Evolutionary conservation across 2,888 invertebrate species (phyloP).

Genomic region (Aquatica leii): DNA sequence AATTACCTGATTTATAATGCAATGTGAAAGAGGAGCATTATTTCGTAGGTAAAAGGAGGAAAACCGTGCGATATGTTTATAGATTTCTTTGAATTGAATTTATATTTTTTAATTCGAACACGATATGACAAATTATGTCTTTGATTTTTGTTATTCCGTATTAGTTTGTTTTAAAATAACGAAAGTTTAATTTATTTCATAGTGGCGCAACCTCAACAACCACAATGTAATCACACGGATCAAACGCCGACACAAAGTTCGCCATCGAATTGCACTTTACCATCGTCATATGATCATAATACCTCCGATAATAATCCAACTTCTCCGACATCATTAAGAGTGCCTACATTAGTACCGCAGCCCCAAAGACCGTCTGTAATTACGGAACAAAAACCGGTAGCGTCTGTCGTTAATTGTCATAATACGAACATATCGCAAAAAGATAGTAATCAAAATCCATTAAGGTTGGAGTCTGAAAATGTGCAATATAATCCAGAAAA

Average conservation of each 20-base stretch:
- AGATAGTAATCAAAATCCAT: slow-evolving; percentile 36
- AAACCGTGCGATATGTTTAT: no score
- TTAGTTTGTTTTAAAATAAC: no score
- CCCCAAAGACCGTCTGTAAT: slow-evolving; percentile 53
- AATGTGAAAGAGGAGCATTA: no score
- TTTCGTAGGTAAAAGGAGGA: no score
- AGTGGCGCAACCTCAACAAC: slow-evolving; percentile 42
- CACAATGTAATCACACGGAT: slow-evolving; percentile 52
- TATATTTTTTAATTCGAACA: no score
- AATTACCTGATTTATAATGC: no score
- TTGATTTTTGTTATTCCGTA: no score
- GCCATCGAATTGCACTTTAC: slow-evolving; percentile 37
- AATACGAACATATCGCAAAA: slow-evolving; percentile 46
- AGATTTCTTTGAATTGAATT: no score
- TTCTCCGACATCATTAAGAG: slow-evolving; percentile 40
- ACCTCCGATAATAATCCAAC: slow-evolving; percentile 52
- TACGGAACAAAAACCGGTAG: slow-evolving; percentile 52
- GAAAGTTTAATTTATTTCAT: no score
- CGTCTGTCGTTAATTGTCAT: slow-evolving; percentile 46
- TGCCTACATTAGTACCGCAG: slow-evolving; percentile 39
- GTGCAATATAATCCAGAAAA: slow-evolving; percentile 36
- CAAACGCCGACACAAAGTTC: slow-evolving; percentile 42
- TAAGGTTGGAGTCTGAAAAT: slow-evolving; percentile 31
- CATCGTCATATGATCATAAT: slow-evolving; percentile 43
- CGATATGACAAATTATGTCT: no score